Evolutionary conservation across 1,140 invertebrate species (phyloP).

Genomic region (Ceratina japonica): DNA sequence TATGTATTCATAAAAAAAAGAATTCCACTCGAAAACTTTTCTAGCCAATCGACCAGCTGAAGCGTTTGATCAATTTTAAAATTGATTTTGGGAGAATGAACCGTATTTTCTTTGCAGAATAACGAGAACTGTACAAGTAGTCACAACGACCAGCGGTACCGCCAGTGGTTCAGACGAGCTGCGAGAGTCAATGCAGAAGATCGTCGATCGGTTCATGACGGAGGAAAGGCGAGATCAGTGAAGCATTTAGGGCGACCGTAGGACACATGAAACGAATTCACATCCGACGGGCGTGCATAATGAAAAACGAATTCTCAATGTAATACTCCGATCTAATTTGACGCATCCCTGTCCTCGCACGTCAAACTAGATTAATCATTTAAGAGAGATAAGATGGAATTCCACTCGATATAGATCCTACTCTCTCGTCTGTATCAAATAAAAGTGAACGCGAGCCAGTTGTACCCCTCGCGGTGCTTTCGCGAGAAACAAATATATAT

Average conservation of each 20-base stretch:
- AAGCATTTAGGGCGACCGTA: not conserved
- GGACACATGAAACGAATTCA: not conserved
- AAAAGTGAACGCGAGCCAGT: not conserved
- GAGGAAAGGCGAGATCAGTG: slow-evolving; percentile 78
- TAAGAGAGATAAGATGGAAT: not conserved
- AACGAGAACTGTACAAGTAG: slow-evolving; percentile 78
- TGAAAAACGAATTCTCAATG: slow-evolving; percentile 11
- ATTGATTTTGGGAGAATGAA: not conserved
- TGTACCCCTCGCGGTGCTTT: slow-evolving; percentile 19
- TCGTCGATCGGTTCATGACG: slow-evolving; percentile 80
- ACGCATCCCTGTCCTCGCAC: slow-evolving; percentile 53
- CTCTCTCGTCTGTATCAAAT: slow-evolving; percentile 2
- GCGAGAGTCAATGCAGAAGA: slow-evolving; percentile 80
- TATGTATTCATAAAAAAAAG: slow-evolving; percentile 53
- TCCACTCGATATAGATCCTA: not conserved
- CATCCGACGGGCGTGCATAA: slow-evolving; percentile 2
- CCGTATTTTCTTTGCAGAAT: slow-evolving; percentile 72
- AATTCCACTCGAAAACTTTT: too few relatives aligned
- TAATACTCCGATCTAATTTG: slow-evolving; percentile 2
- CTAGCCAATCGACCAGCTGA: too few relatives aligned
- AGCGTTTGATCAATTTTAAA: too few relatives aligned
- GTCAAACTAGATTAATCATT: slow-evolving; percentile 19
- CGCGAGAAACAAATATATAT: slow-evolving; percentile 36
- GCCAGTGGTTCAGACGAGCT: slow-evolving; percentile 73
- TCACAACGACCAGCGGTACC: slow-evolving; percentile 71